Conservation (phyloP, 2,888 invertebrate genomes). For the Campaea margaritaria region DNA sequence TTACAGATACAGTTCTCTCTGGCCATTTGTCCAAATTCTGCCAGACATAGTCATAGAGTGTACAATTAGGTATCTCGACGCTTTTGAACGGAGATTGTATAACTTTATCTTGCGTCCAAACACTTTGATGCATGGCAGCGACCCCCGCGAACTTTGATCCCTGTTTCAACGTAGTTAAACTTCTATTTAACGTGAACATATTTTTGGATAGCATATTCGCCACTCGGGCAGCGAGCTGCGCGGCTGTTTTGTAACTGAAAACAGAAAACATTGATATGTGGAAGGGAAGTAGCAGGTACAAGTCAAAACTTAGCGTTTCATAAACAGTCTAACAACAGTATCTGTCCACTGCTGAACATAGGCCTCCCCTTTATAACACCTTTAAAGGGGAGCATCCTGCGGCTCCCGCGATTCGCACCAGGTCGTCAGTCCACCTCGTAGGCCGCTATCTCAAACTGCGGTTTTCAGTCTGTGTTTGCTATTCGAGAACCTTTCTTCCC, state of each 20-base stretch:
- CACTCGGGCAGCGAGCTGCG: not conserved
- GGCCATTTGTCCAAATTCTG: slow-evolving; percentile 87
- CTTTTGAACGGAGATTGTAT: slow-evolving; percentile 82
- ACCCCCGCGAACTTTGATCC: slow-evolving; percentile 51
- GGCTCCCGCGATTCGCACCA: too few species aligned
- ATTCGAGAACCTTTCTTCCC: too few species aligned
- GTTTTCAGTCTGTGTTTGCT: too few species aligned
- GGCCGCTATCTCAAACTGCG: too few species aligned
- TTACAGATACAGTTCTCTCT: slow-evolving; percentile 86
- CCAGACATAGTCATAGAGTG: slow-evolving; percentile 87
- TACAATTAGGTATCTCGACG: slow-evolving; percentile 79
- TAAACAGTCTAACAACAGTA: not conserved
- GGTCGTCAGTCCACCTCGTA: too few species aligned
- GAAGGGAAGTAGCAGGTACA: not conserved
- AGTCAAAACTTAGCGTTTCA: not conserved
- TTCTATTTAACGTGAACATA: slow-evolving; percentile 54
- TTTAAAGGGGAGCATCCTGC: too few species aligned
- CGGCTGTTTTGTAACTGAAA: slow-evolving; percentile 25
- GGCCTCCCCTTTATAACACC: too few species aligned
- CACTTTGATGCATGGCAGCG: slow-evolving; percentile 57
- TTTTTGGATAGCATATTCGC: slow-evolving; percentile 57
- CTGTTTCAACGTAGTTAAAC: slow-evolving; percentile 49
- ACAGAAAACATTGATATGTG: slow-evolving; percentile 11
- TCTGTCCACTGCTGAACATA: too few species aligned
- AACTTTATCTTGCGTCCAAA: slow-evolving; percentile 68